A percentile compares a stretch with the other conserved stretches of the same genome.
phyloP scores from a whole-genome alignment of 2,888 invertebrate genomes.

The Plemyria rubiginata region DNA sequence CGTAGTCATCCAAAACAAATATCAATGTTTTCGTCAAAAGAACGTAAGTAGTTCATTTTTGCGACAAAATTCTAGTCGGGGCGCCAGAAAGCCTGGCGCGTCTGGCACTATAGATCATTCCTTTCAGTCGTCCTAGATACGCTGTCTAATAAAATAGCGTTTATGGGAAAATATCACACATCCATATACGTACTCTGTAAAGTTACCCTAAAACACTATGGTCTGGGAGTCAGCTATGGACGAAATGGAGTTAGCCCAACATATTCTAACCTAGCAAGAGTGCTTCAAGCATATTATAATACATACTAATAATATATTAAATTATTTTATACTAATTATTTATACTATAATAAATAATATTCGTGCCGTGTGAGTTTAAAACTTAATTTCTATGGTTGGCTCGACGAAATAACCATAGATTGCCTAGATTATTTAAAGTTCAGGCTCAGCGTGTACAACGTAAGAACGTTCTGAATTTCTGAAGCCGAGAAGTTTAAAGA shows the following conservation, averaged over 20 bases:
- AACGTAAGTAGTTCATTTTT: constrained; percentile 36
- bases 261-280: no score
- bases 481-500: no score
- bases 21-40: constrained; percentile 11
- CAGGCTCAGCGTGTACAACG: no score
- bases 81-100: constrained; percentile 58
- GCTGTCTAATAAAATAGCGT: constrained; percentile 49
- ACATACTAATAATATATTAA: no score
- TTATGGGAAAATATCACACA: constrained; percentile 46
- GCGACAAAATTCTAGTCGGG: constrained; percentile 49
- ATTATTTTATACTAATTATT: no score
- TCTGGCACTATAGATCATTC: constrained; percentile 58
- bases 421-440: no score
- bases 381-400: not conserved
- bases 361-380: no score
- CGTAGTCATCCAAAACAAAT: constrained; percentile 14
- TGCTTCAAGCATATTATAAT: no score
- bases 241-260: no score
- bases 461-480: no score
- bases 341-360: no score
- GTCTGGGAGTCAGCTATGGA: not conserved
- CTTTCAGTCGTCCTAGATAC: constrained; percentile 53
- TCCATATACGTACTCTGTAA: constrained; percentile 35
- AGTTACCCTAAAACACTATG: constrained; percentile 30
- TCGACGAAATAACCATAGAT: no score